A percentile compares a stretch with the other conserved stretches of the same genome.
Conservation (phyloP, 2,797 vertebrate species). For the Acanthornis magna region DNA sequence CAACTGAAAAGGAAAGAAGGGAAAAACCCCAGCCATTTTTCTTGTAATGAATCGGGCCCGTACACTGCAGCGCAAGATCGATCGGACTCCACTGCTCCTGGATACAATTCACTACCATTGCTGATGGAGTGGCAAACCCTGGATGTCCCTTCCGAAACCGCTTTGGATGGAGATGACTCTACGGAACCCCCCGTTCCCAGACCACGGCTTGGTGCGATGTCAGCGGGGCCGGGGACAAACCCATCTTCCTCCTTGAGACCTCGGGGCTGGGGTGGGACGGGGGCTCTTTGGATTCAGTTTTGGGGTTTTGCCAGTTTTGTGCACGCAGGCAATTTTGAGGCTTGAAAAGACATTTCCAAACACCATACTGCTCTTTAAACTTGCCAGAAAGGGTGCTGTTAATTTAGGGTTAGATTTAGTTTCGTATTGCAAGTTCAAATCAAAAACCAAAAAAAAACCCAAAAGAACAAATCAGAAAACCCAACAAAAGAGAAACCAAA, state of each 20-base stretch:
- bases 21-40: slow-evolving; percentile 29
- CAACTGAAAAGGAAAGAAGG: not conserved
- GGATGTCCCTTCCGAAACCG: slow-evolving; percentile 57
- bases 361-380: slow-evolving; percentile 83
- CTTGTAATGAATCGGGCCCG: slow-evolving; percentile 65
- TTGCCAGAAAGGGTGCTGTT: slow-evolving; percentile 78
- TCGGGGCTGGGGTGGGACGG: not conserved
- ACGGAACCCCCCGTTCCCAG: not conserved
- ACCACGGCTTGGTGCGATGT: slow-evolving; percentile 13
- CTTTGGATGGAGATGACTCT: slow-evolving; percentile 69
- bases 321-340: slow-evolving; percentile 57
- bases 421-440: slow-evolving; percentile 75
- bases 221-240: not conserved
- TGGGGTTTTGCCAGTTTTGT: slow-evolving; percentile 45
- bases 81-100: slow-evolving; percentile 59
- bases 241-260: slow-evolving; percentile 1
- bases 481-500: slow-evolving; percentile 50
- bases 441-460: not conserved
- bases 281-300: slow-evolving; percentile 9
- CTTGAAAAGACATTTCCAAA: slow-evolving; percentile 59
- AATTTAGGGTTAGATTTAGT: slow-evolving; percentile 78
- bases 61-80: not conserved
- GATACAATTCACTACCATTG: slow-evolving; percentile 76
- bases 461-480: slow-evolving; percentile 45
- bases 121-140: slow-evolving; percentile 73